Base-by-base conservation (phyloP, 2,797 vertebrate genomes). In the Enteromius treurensis region DNA sequence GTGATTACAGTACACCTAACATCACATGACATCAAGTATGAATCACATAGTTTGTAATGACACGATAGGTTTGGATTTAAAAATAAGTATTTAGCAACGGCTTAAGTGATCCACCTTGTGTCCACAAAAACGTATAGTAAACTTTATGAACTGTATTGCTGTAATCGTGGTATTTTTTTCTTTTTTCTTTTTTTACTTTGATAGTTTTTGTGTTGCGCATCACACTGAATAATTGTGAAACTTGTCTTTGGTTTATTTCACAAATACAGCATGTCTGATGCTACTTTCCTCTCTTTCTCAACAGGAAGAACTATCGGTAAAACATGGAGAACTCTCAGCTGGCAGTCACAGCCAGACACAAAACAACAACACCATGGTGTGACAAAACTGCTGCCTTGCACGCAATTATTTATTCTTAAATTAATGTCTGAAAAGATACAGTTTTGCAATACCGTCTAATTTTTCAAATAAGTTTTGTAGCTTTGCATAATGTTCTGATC, bases 351-450 rank as follows among this genome's bases (percentile, higher is more conserved):
- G 47, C 60, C 76, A 77, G 58, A 15, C 77, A 40, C 65, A 82
- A 26, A 83, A 49, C 60, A 75, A 29, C 37, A 69, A 45, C 34
- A 29, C 21, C 49, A 71, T 80, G 75, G 86, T 84, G 49, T 76
- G 47, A 10, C 21, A 11, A 73, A 60, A 23, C 40, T 32, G 10
- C 26, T n/a, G 13, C 19, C 40, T 34, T 69, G 19, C 3, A 64
- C 29, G 9, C 55, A 49, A 49, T 67, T 10, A 32, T 49, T 51
- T 67, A 47, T 76, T 76, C 6, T 53, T 74, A 74, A n/a, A 53
- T 53, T 0, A 40, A 58, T 19, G 75, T 45, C 55, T 77, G 5
- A 45, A 23, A 79, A 19, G 40, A 34, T 45, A 15, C 32, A 19
- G 51, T 64, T 64, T 74, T 51, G 5, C 47, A 14, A 51, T 14